Base-by-base conservation (phyloP, 2,113 vertebrate genomes). In the Alces alces region DNA sequence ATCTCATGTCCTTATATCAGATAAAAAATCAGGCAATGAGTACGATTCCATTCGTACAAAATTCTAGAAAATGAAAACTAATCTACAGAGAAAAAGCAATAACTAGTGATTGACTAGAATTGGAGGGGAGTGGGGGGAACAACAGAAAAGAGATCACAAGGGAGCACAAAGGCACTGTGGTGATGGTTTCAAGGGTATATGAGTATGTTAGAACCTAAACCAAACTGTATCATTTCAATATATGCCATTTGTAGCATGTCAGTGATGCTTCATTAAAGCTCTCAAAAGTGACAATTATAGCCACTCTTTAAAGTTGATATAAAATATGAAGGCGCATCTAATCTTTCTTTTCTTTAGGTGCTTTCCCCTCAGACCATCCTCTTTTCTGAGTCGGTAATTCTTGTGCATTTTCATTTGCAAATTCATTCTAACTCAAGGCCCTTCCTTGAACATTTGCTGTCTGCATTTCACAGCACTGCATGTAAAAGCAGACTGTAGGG, bases 401-500 rank as follows among this genome's bases (percentile, higher is more conserved):
- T 25, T 23, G 2, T 13, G 19, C 13, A 6, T 7, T 64, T 55
- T 58, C 27, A 25, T n/a, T 61, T 60, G 83, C 23, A 36, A 43
- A 6, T 60, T 13, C 13, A 4, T 27, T 43, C 25, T 36, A 7
- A 8, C 8, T 2, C 10, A 5, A 39, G 36, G 27, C 55, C 61
- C 52, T n/a, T 12, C 23, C 55, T 76, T 25, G 9, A 36, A 19
- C 8, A 2, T 15, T 27, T 9, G 17, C 27, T 55, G 30, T n/a
- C 36, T 76, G 76, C 0, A 0, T 58, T 52, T 16, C 43, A 2
- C 36, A 25, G 4, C 5, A 7, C 33, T 14, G 3, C 9, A 1
- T 4, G 3, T 30, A 7, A 17, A 19, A 4, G 1, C 7, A 7
- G 3, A 21, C 25, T 19, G 21, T 0, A 2, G 55, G 55, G 58